A percentile compares a stretch with the other conserved stretches of the same genome.
Conservation (phyloP, 2,113 vertebrate species). For the Lampris megalopsis region DNA sequence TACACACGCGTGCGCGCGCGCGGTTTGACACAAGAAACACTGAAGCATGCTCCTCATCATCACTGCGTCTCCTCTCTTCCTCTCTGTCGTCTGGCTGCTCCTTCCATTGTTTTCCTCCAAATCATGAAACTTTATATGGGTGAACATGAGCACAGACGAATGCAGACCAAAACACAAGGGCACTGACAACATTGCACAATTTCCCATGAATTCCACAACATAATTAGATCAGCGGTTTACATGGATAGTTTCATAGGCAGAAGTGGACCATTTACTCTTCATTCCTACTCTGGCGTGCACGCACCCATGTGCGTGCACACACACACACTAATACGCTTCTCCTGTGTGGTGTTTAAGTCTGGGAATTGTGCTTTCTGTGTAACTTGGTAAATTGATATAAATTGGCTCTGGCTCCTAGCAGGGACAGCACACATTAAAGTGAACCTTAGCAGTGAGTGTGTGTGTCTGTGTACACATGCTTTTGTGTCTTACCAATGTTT, state of each 20-base stretch:
- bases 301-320: constrained; percentile 8
- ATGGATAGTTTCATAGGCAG: constrained; percentile 39
- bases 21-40: not conserved
- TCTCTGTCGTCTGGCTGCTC: constrained; percentile 8
- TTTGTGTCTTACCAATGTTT: constrained; percentile 17
- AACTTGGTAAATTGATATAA: constrained; percentile 59
- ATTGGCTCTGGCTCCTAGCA: constrained; percentile 30
- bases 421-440: constrained; percentile 7
- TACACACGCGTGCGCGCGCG: constrained; percentile 4
- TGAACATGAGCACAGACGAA: constrained; percentile 33
- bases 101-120: constrained; percentile 35
- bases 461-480: constrained; percentile 11
- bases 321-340: constrained; percentile 38
- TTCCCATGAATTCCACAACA: constrained; percentile 55
- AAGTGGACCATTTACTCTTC: constrained; percentile 16
- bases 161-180: not conserved
- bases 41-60: constrained; percentile 7
- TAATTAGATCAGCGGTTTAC: constrained; percentile 67
- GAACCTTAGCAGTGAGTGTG: not conserved
- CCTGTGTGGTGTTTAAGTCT: not conserved
- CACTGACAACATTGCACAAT: constrained; percentile 30
- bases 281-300: constrained; percentile 8
- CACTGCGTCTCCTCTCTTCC: not conserved
- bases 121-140: constrained; percentile 61
- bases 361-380: constrained; percentile 41